Conservation (phyloP, 2,113 vertebrate species). For the Boleophthalmus pectinirostris region DNA sequence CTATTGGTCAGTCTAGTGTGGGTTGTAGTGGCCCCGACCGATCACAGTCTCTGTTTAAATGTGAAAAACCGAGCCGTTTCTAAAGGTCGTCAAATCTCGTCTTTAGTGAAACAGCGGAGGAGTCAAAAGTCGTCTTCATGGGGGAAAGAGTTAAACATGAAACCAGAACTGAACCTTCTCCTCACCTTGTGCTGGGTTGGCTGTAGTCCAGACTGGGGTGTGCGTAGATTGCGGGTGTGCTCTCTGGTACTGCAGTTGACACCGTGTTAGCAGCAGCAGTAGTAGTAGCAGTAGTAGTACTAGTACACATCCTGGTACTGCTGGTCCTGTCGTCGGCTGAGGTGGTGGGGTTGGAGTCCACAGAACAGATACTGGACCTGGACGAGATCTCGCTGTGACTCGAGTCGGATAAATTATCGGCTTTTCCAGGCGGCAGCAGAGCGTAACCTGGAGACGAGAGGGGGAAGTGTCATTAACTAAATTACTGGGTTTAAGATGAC, state of each 20-base stretch:
- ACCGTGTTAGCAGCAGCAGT: slow-evolving; percentile 30
- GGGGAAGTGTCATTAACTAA: background rate
- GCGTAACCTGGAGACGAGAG: slow-evolving; percentile 78
- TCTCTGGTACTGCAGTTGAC: slow-evolving; percentile 66
- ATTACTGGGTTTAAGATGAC: background rate
- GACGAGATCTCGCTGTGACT: slow-evolving; percentile 96
- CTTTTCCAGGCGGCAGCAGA: slow-evolving; percentile 81
- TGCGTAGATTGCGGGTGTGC: slow-evolving; percentile 60
- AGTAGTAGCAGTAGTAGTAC: background rate
- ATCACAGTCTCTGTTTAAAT: no score
- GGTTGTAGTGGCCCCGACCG: no score
- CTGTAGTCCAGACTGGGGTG: slow-evolving; percentile 68
- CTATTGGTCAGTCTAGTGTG: no score
- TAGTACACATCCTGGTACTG: slow-evolving; percentile 59
- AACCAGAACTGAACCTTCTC: background rate
- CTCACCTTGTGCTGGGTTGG: slow-evolving; percentile 84
- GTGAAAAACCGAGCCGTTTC: no score
- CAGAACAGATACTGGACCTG: slow-evolving; percentile 92
- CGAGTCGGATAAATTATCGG: slow-evolving; percentile 90
- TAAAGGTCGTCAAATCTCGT: no score
- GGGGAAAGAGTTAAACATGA: no score
- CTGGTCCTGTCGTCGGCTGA: slow-evolving; percentile 77
- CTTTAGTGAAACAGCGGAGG: no score
- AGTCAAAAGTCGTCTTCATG: no score
- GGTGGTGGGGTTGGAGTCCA: slow-evolving; percentile 84